Evolutionary conservation across 1,140 invertebrate species (phyloP), one percentile per base, ranked within the genome.

Genomic region (Aphelenchoides besseyi): DNA sequence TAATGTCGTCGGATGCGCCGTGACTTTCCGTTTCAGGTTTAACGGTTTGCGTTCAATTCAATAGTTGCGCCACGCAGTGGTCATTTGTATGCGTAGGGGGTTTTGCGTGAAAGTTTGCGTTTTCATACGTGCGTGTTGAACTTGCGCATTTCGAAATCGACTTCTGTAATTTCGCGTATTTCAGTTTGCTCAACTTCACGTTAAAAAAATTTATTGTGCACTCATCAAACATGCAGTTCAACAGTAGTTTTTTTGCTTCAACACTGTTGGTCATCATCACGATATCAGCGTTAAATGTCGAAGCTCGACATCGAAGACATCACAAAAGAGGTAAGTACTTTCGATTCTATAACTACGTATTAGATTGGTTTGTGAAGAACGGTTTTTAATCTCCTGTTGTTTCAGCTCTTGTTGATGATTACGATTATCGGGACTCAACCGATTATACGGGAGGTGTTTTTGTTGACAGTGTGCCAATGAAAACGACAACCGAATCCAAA

Each of bases 361-460:
- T 41, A 8, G n/a, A 41, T n/a, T 8, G 37, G 37, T n/a, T 41
- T 41, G n/a, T 8, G 5, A 41, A n/a, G n/a, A n/a, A n/a, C n/a
- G 12, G 5, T 59, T 59, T 29, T 23, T 59, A 28, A 59, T 59
- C 18, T 33, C 55, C 18, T 59, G 5, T 23, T 5, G 5, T 53
- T 66, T 66, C 63, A 66, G 63, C 63, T 9, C 16, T 66, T 30
- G 16, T n/a, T 12, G 26, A 29, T 12, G 63, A 66, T 33, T 66
- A 66, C 63, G 63, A 66, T 2, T 66, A 66, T 33, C 16, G 63
- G 1, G 63, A 66, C 48, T 23, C 16, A 16, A 12, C 16, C 16
- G 63, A 66, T 3, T 66, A 66, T 3, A 66, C n/a, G n/a, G 30
- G 16, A 28, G 63, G 63, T 33, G 32, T 66, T 1, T 66, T 66